Conservation (phyloP, 1,140 invertebrate species). For the Trichonephila clavata region DNA sequence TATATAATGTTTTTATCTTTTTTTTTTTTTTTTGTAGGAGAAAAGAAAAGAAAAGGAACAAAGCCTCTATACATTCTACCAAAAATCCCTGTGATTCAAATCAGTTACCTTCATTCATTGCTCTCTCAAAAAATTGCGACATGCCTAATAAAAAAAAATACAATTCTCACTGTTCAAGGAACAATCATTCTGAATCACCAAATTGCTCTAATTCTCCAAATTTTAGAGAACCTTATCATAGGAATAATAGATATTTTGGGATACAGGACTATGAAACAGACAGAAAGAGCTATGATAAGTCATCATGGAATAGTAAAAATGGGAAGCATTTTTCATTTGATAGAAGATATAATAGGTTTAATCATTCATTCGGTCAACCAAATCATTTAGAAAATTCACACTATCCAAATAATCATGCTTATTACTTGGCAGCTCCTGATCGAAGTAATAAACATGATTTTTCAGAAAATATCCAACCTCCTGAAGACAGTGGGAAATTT, state of each 20-base stretch:
- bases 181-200: background rate
- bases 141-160: background rate
- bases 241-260: background rate
- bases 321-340: background rate
- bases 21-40: background rate
- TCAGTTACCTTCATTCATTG: background rate
- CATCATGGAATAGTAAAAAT: background rate
- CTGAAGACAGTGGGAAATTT: background rate
- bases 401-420: background rate
- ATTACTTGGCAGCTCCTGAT: background rate
- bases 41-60: background rate
- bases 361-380: background rate
- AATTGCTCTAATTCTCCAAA: background rate
- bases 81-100: background rate
- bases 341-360: background rate
- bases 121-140: background rate
- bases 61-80: background rate
- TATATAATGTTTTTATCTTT: background rate
- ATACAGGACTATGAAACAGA: background rate
- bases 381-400: background rate
- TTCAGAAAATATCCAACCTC: constrained; percentile 12
- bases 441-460: background rate
- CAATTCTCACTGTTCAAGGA: background rate
- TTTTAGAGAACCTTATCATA: background rate
- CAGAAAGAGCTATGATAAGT: background rate